phyloP scores from a whole-genome alignment of 1,140 invertebrate species.

The Muscidifurax raptorellus region DNA sequence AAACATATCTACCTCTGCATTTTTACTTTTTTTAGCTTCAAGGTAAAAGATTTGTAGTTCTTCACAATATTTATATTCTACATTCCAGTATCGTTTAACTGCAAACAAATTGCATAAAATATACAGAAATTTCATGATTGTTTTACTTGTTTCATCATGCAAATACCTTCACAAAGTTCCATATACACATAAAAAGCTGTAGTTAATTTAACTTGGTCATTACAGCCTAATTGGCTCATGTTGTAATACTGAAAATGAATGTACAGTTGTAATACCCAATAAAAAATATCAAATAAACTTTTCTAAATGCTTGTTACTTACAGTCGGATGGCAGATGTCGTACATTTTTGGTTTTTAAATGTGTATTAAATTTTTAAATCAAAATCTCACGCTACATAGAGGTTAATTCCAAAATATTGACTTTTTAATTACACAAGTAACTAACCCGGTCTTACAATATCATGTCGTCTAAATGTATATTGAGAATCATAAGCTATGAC shows the following conservation, averaged over 20 bases:
- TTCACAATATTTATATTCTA: constrained; percentile 68
- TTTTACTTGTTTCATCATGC: constrained; percentile 16
- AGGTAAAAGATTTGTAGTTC: constrained; percentile 68
- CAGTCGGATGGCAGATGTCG: constrained; percentile 68
- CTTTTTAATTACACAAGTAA: background rate
- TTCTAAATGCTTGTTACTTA: constrained; percentile 57
- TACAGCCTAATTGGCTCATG: constrained; percentile 70
- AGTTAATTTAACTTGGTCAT: constrained; percentile 69
- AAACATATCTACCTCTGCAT: constrained; percentile 64
- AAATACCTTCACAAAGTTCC: constrained; percentile 72
- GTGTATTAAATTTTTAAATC: background rate
- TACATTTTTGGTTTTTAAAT: constrained; percentile 58
- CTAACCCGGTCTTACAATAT: background rate
- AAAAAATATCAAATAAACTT: constrained; percentile 29
- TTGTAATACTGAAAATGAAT: constrained; percentile 69
- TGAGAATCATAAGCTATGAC: too few species aligned
- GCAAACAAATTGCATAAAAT: constrained; percentile 28
- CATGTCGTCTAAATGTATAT: too few species aligned
- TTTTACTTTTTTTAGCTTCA: constrained; percentile 63
- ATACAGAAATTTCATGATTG: background rate
- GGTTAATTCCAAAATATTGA: background rate
- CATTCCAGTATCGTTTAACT: constrained; percentile 67
- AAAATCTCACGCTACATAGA: background rate
- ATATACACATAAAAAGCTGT: constrained; percentile 72
- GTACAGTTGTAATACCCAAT: constrained; percentile 35